These are phyloP conservation scores for Euclidia mi DNA, from an alignment of 2,888 invertebrate species.

Conservation along the genomic window DNA sequence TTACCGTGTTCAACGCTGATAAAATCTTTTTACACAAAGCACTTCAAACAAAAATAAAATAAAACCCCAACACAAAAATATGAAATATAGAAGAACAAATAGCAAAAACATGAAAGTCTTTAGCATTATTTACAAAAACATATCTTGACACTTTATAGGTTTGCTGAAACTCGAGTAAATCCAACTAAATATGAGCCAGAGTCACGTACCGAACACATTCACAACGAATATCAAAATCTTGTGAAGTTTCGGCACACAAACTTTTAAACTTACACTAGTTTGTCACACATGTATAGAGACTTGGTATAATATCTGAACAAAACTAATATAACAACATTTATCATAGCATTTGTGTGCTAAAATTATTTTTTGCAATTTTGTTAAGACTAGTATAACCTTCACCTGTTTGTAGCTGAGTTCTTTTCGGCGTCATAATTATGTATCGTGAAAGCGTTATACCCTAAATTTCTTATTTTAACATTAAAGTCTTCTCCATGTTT, in stretches of 20 bases:
- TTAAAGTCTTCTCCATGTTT: no score
- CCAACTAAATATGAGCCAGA: conserved; percentile 14
- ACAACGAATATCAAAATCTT: conserved; percentile 34
- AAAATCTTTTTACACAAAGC: no score
- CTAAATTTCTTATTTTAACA: no score
- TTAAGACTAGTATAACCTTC: no score
- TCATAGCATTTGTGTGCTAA: no score
- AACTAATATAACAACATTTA: no score
- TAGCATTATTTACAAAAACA: neutral
- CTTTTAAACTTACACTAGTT: conserved; percentile 32
- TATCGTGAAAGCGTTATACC: no score
- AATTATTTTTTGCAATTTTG: no score
- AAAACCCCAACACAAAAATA: neutral
- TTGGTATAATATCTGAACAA: no score
- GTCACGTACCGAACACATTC: conserved; percentile 50
- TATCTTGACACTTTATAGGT: conserved; percentile 5
- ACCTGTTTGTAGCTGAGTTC: no score
- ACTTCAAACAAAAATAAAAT: neutral
- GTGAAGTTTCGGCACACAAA: conserved; percentile 34
- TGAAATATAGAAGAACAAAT: neutral
- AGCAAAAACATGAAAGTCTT: neutral
- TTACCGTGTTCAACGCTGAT: no score
- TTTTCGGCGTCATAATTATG: no score
- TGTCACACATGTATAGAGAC: neutral
- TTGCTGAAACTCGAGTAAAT: conserved; percentile 18